Base-by-base conservation (phyloP, 1,140 invertebrate species). In the Myzus persicae region DNA sequence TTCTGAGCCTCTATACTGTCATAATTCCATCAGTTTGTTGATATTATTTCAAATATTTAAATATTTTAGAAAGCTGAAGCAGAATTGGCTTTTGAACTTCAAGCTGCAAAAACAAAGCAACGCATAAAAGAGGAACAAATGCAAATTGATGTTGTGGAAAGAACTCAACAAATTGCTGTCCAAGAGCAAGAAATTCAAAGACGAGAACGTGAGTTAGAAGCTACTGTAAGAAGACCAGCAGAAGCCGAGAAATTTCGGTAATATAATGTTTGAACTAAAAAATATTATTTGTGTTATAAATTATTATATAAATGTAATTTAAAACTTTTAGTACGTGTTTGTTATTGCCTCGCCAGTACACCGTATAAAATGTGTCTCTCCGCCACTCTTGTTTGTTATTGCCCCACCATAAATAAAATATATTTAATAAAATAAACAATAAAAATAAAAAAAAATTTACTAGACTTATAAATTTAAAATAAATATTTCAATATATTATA, bases 41-140 rank as follows among this genome's bases (percentile, higher is more conserved):
- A n/a, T n/a, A n/a, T n/a, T n/a, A n/a, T n/a, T n/a, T 67, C 3
- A n/a, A 20, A n/a, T 76, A 46, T 42, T 93, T 91, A 94, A 94
- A 88, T 93, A 38, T 95, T 94, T 54, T 93, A 96, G 96, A 97
- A 98, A 97, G 99, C 99, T 48, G 98, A 99, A 96, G 98, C 98
- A 38, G 98, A 99, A 95, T 97, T 99, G 96, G 98, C 99, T 3
- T 99, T 98, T 95, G 97, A 98, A 94, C 95, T 99, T 87, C 98
- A 99, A 96, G 98, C 98, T 44, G 98, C 98, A 1, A 99, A 99
- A 95, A 99, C 98, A 1, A 98, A 98, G 94, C 99, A 99, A 95
- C 96, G 98, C 93, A 99, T 99, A 94, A 99, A 99, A 95, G 98
- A 99, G 94, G 98, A 99, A 95, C 97, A 99, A 95, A 99, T 99